Percentiles rank a stretch among this genome's conserved stretches.
phyloP scores from a whole-genome alignment of 1,140 invertebrate species.

The Dinoponera quadriceps region DNA sequence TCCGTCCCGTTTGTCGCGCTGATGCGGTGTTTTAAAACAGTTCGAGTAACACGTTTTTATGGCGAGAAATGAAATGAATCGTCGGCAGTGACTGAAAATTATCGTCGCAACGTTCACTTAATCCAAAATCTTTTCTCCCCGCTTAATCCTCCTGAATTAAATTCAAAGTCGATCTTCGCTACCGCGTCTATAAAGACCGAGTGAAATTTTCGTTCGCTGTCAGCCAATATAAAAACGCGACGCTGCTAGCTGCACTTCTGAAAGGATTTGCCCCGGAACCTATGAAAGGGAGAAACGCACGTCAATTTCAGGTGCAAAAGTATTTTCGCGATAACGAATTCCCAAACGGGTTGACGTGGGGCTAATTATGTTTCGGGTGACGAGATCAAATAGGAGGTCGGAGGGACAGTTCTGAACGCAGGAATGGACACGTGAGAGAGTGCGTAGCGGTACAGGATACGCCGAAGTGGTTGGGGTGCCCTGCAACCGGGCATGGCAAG shows the following conservation, averaged over 20 bases:
- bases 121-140: not conserved
- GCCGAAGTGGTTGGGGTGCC: slow-evolving; percentile 58
- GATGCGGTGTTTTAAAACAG: not conserved
- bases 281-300: slow-evolving; percentile 15
- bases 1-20: too few relatives aligned
- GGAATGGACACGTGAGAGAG: slow-evolving; percentile 68
- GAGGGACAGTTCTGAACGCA: slow-evolving; percentile 68
- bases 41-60: not conserved
- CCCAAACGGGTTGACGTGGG: slow-evolving; percentile 74
- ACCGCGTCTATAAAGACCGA: not conserved
- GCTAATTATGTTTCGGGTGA: slow-evolving; percentile 77
- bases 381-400: slow-evolving; percentile 79
- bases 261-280: slow-evolving; percentile 6
- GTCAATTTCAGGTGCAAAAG: slow-evolving; percentile 58
- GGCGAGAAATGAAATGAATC: not conserved
- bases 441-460: slow-evolving; percentile 42
- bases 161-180: not conserved
- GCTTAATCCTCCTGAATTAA: not conserved
- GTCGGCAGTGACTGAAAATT: not conserved
- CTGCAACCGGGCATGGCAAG: slow-evolving; percentile 72
- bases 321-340: slow-evolving; percentile 63
- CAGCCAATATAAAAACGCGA: not conserved
- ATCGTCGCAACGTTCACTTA: not conserved
- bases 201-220: not conserved
- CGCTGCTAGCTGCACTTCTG: slow-evolving; percentile 9